Percentiles rank a stretch among this genome's conserved stretches.
Evolutionary conservation across 2,113 vertebrate genomes (phyloP).

Genomic region (Chloropsis cyanopogon): DNA sequence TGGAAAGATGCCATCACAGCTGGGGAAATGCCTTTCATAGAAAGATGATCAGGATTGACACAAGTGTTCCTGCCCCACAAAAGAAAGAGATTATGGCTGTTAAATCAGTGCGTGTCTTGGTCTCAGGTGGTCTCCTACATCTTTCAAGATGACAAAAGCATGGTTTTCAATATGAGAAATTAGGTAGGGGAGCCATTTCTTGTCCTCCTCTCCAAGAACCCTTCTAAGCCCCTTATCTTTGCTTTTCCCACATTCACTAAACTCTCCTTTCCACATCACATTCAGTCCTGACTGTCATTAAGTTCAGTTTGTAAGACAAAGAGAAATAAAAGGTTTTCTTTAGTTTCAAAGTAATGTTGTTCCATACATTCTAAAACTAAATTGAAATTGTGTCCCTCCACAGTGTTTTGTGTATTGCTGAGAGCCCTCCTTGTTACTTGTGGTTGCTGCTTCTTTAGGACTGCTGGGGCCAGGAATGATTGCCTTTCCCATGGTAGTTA

Average conservation of each 20-base stretch:
- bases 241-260: neutral
- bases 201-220: neutral
- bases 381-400: neutral
- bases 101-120: neutral
- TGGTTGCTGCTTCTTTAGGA: neutral
- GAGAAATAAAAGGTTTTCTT: neutral
- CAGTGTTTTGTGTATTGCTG: neutral
- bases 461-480: neutral
- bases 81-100: neutral
- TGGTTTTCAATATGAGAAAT: neutral
- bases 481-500: neutral
- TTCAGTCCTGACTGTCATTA: neutral
- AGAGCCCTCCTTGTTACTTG: neutral
- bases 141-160: neutral
- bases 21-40: neutral
- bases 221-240: neutral
- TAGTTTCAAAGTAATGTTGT: neutral
- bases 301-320: neutral
- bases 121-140: neutral
- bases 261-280: neutral
- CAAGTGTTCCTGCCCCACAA: neutral
- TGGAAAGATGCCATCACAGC: neutral
- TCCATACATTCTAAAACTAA: neutral
- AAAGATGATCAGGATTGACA: neutral
- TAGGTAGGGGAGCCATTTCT: neutral